These are phyloP conservation scores for Lithobates sylvaticus DNA, from an alignment of 2,797 vertebrate genomes.

Conservation along the genomic window DNA sequence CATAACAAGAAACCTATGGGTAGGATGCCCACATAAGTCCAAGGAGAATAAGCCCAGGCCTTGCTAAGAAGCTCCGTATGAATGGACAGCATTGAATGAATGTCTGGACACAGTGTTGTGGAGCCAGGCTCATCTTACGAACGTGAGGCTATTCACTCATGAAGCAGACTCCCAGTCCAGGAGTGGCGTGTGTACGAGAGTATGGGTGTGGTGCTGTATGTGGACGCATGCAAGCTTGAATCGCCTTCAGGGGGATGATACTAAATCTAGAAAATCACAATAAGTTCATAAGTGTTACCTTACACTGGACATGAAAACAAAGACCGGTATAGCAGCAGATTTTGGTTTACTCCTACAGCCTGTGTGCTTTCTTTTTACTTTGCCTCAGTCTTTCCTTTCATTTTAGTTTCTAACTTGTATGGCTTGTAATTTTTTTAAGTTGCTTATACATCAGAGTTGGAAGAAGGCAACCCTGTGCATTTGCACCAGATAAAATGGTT, in stretches of 20 bases:
- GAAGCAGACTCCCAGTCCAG: slow-evolving; percentile 86
- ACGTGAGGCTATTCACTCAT: slow-evolving; percentile 80
- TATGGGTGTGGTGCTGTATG: slow-evolving; percentile 90
- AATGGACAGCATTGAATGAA: slow-evolving; percentile 91
- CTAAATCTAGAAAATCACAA: slow-evolving; percentile 83
- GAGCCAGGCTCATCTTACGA: slow-evolving; percentile 89
- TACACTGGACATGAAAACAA: slow-evolving; percentile 93
- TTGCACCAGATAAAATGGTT: slow-evolving; percentile 89
- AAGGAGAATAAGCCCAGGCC: slow-evolving; percentile 82
- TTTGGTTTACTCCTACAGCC: slow-evolving; percentile 90
- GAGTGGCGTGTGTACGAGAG: slow-evolving; percentile 84
- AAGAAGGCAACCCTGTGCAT: slow-evolving; percentile 88
- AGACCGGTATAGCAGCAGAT: slow-evolving; percentile 89
- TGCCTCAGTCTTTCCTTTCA: slow-evolving; percentile 71
- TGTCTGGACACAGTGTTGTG: slow-evolving; percentile 89
- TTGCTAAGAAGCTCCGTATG: slow-evolving; percentile 91
- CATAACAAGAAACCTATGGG: slow-evolving; percentile 72
- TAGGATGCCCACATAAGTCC: slow-evolving; percentile 76
- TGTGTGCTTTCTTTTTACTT: slow-evolving; percentile 73
- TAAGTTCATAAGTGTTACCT: slow-evolving; percentile 84
- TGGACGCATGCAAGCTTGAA: slow-evolving; percentile 91
- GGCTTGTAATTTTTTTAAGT: slow-evolving; percentile 83
- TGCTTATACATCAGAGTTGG: slow-evolving; percentile 91
- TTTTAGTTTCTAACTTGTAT: slow-evolving; percentile 80
- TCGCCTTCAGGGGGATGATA: slow-evolving; percentile 86